A percentile compares a stretch with the other conserved stretches of the same genome.
Evolutionary conservation across 2,797 vertebrate genomes (phyloP).

Genomic region (Periophthalmus magnuspinnatus): DNA sequence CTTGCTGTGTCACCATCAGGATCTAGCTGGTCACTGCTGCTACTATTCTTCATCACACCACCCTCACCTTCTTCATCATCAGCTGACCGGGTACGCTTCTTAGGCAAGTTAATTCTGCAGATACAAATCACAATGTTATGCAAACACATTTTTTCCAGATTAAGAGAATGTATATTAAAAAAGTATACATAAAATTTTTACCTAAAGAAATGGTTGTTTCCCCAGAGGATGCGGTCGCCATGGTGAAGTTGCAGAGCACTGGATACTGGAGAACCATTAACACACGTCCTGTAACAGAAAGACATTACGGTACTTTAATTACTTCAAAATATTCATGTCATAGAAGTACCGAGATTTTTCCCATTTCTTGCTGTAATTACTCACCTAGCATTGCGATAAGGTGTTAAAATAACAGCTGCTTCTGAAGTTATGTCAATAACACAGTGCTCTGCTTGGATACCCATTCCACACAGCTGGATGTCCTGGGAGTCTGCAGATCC

Average conservation of each 20-base stretch:
- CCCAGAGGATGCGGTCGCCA: constrained; percentile 96
- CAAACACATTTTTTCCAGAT: too few species aligned
- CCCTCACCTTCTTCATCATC: constrained; percentile 85
- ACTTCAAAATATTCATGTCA: neutral
- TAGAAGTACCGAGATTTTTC: too few species aligned
- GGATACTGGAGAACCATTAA: constrained; percentile 88
- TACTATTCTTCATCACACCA: constrained; percentile 79
- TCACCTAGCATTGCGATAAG: constrained; percentile 90
- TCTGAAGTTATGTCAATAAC: constrained; percentile 89
- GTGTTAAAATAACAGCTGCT: constrained; percentile 85
- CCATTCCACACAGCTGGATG: constrained; percentile 98
- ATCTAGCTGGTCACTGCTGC: constrained; percentile 89
- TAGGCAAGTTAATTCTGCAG: constrained; percentile 89
- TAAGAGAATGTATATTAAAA: neutral
- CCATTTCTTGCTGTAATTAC: neutral
- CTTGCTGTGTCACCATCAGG: constrained; percentile 88
- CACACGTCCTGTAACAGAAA: constrained; percentile 84
- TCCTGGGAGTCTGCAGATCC: constrained; percentile 97
- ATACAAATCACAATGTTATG: neutral
- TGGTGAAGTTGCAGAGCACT: constrained; percentile 89
- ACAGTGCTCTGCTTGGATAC: constrained; percentile 94
- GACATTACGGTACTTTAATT: neutral
- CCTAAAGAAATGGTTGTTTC: constrained; percentile 99
- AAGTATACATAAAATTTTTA: neutral
- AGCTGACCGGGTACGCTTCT: constrained; percentile 62